phyloP scores from a whole-genome alignment of 2,113 vertebrate genomes.

The Condylura cristata region DNA sequence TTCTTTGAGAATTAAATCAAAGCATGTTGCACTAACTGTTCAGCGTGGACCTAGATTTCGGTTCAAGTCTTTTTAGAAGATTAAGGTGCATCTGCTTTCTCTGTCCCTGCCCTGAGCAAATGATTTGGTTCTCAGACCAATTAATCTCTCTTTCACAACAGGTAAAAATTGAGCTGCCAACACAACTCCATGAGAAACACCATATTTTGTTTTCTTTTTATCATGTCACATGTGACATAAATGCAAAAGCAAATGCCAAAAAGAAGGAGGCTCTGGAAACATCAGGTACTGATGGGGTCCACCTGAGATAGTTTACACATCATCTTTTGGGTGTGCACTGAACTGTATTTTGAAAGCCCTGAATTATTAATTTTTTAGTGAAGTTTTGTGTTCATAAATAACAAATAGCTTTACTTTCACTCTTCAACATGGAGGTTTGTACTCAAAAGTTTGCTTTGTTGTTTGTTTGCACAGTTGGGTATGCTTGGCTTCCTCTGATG shows the following conservation, averaged over 20 bases:
- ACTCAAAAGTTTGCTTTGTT: constrained; percentile 24
- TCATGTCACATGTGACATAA: constrained; percentile 98
- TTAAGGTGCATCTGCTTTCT: not conserved
- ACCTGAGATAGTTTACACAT: not conserved
- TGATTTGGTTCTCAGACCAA: constrained; percentile 69
- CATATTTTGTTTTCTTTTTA: constrained; percentile 99
- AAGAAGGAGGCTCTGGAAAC: constrained; percentile 97
- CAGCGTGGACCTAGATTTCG: not conserved
- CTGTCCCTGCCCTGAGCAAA: constrained; percentile 54
- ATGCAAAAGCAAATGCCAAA: constrained; percentile 97
- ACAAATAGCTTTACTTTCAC: constrained; percentile 53
- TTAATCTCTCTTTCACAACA: constrained; percentile 85
- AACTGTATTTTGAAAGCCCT: constrained; percentile 19
- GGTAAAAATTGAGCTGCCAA: constrained; percentile 99
- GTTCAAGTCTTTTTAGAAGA: constrained; percentile 16
- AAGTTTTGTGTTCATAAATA: constrained; percentile 60
- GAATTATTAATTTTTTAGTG: constrained; percentile 30
- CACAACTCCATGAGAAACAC: constrained; percentile 97
- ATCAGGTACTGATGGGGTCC: constrained; percentile 88
- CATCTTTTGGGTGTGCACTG: not conserved
- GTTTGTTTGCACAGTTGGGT: constrained; percentile 90
- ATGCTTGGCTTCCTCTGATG: constrained; percentile 95
- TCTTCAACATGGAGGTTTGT: not conserved
- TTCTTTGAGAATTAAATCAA: not conserved
- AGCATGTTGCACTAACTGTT: not conserved